Evolutionary conservation across 2,113 vertebrate species (phyloP), one percentile per base, ranked within the genome.

Genomic region (Lampris incognitus): DNA sequence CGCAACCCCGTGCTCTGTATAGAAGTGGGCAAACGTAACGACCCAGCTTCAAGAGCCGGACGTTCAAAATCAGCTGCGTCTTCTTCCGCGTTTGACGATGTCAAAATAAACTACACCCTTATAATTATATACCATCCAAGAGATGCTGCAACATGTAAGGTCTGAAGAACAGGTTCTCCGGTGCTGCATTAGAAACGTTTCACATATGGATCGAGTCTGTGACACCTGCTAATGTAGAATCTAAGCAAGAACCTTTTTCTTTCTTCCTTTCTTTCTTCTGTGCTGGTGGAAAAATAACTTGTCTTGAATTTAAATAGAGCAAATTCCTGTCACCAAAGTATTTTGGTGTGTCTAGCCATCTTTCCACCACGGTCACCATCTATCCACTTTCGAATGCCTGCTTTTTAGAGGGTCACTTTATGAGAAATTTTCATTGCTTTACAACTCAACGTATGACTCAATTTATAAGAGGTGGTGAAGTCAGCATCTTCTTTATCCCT

Each of bases 381-480:
- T 69, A 78, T 80, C 64, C 71, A 69, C 69, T 48, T 54, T 64
- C 76, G 72, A 42, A 6, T 83, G 85, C 76, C 82, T 72, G 62
- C 89, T 88, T 91, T 93, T 91, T 91, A 89, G 87, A 91, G 0
- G 70, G 68, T 72, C 79, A 87, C 93, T 94, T 92, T 94, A 94
- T 82, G 71, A 8, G 84, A 5, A 75, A 94, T 95, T 95, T 95
- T 93, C 93, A 94, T 94, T 92, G 92, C 91, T 94, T 90, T 87
- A 87, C 92, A 94, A 93, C 90, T 92, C 88, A 82, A 94, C 90
- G 93, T 91, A 95, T 94, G 94, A 92, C 90, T 95, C 93, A 90
- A 91, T 96, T 92, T 94, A 95, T 93, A 94, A 94, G 92, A 83
- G 87, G 94, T 80, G 90, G 92, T 95, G 94, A 94, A 95, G 95